phyloP scores from a whole-genome alignment of 2,113 vertebrate species.

The Numida meleagris region DNA sequence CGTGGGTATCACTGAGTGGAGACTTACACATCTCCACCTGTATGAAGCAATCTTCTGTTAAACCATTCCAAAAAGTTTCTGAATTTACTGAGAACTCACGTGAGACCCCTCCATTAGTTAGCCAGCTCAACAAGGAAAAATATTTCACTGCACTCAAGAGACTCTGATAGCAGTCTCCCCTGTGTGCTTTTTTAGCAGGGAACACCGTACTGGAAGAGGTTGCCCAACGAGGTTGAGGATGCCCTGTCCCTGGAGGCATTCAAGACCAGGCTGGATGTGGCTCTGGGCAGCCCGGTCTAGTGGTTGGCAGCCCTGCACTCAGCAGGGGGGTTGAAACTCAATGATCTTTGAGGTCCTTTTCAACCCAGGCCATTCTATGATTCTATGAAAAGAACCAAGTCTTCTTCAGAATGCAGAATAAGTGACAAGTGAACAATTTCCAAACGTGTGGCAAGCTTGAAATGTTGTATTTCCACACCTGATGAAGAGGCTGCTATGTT shows the following conservation, averaged over 20 bases:
- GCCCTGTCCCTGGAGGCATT: no score
- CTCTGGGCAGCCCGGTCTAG: no score
- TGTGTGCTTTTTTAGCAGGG: neutral
- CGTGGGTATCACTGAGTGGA: neutral
- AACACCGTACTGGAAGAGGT: no score
- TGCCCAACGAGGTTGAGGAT: no score
- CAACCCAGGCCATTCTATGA: no score
- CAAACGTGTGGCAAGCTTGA: neutral
- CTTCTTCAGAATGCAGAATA: neutral
- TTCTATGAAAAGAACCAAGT: neutral
- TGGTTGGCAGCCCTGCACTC: no score
- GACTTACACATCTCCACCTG: neutral
- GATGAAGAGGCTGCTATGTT: neutral
- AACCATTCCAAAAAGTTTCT: neutral
- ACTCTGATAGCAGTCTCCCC: neutral
- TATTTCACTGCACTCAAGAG: neutral
- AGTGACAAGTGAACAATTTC: neutral
- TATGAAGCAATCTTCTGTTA: conserved; percentile 39
- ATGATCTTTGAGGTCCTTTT: no score
- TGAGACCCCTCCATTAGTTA: neutral
- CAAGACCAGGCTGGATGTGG: no score
- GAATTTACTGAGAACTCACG: neutral
- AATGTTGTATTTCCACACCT: neutral
- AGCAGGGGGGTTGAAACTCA: no score
- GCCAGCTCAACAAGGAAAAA: neutral